A percentile compares a stretch with the other conserved stretches of the same genome.
Conservation (phyloP, 2,113 vertebrate genomes). For the Trogon melanurus region DNA sequence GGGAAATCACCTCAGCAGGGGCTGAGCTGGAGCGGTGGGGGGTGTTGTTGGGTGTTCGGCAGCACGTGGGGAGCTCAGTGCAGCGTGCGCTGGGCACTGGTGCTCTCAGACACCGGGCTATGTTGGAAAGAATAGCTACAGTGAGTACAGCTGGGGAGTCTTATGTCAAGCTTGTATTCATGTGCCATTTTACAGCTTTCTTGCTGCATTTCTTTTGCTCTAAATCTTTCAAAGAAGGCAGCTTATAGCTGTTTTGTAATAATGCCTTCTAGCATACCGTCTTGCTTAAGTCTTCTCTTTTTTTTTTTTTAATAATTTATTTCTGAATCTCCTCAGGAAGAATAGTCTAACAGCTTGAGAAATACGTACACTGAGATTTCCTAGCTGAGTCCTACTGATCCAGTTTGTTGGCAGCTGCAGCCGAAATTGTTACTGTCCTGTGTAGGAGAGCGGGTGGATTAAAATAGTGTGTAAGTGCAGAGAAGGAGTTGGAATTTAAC, state of each 20-base stretch:
- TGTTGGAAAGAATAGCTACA: neutral
- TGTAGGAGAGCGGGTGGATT: constrained; percentile 28
- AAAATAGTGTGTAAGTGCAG: neutral
- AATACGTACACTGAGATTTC: constrained; percentile 42
- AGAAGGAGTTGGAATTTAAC: constrained; percentile 34
- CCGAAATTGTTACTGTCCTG: constrained; percentile 25
- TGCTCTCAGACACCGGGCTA: neutral
- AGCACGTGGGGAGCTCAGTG: fast-evolving
- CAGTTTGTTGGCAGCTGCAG: constrained; percentile 45
- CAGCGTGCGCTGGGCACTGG: fast-evolving
- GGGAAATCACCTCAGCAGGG: neutral
- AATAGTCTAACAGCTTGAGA: constrained; percentile 45
- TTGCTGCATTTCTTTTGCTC: neutral
- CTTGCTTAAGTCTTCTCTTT: constrained; percentile 6
- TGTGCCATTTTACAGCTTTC: neutral
- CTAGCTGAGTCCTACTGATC: constrained; percentile 48
- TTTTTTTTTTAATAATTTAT: neutral
- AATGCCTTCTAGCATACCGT: constrained; percentile 23
- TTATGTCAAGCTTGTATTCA: fast-evolving
- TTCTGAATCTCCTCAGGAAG: constrained; percentile 33
- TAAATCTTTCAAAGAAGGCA: constrained; percentile 7
- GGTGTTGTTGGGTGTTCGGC: neutral
- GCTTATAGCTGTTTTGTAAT: constrained; percentile 26
- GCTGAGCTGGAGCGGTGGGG: neutral
- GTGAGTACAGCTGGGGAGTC: neutral